phyloP scores from a whole-genome alignment of 1,140 invertebrate species.

The Euwallacea similis region DNA sequence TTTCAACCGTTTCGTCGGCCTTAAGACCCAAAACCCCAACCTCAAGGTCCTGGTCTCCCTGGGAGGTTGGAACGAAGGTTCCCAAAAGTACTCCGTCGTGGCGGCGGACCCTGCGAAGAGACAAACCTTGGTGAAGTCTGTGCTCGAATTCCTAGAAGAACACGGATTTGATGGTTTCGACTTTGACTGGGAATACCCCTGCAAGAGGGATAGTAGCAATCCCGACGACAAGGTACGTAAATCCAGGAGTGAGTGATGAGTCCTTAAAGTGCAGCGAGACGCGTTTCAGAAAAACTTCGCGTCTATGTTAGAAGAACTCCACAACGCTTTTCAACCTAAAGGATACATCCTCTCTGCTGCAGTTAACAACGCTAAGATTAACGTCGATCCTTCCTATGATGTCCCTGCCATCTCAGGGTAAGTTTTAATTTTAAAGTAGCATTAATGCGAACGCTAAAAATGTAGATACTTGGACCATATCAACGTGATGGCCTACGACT shows the following conservation, averaged over 20 bases:
- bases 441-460: background rate
- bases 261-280: background rate
- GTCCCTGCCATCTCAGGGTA: conserved; percentile 72
- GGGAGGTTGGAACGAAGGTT: conserved; percentile 75
- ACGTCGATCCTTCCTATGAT: conserved; percentile 75
- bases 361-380: conserved; percentile 45
- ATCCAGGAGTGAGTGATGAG: background rate
- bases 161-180: conserved; percentile 82
- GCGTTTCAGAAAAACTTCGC: conserved; percentile 42
- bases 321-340: conserved; percentile 36
- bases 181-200: conserved; percentile 86
- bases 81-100: conserved; percentile 61
- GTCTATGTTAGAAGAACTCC: conserved; percentile 42
- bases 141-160: conserved; percentile 64
- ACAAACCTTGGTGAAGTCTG: conserved; percentile 47
- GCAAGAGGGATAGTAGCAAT: conserved; percentile 40
- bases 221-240: conserved; percentile 31
- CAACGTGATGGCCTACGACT: conserved; percentile 71
- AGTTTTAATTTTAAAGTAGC: conserved; percentile 8
- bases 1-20: conserved; percentile 56
- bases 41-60: conserved; percentile 71
- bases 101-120: conserved; percentile 38
- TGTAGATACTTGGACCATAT: conserved; percentile 62
- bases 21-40: conserved; percentile 63
- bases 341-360: conserved; percentile 41